A percentile compares a stretch with the other conserved stretches of the same genome.
These are phyloP conservation scores for Girardinus metallicus DNA, from an alignment of 2,797 vertebrate species.

Conservation along the genomic window DNA sequence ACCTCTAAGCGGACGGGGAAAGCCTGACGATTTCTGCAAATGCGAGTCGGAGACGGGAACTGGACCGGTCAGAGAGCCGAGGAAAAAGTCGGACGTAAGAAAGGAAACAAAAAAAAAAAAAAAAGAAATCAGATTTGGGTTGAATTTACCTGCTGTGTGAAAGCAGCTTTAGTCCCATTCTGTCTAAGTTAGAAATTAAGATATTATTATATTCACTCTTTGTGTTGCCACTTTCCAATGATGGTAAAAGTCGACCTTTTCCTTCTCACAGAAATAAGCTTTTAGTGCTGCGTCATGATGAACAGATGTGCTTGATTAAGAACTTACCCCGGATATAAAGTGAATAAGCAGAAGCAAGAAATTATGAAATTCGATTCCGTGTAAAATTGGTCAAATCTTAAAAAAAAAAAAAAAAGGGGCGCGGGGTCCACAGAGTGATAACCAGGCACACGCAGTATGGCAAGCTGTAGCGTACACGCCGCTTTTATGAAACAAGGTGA, in stretches of 20 bases:
- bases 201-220: not conserved
- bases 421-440: not conserved
- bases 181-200: not conserved
- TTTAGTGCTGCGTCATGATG: not conserved
- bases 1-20: slow-evolving; percentile 18
- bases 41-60: no score
- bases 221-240: not conserved
- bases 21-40: not conserved
- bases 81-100: no score
- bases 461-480: not conserved
- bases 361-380: not conserved
- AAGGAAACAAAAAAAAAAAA: no score
- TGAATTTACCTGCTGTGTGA: no score
- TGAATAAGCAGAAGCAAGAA: not conserved
- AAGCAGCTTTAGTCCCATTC: not conserved
- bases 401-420: not conserved
- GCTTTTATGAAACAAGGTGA: not conserved
- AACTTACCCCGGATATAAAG: not conserved
- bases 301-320: not conserved
- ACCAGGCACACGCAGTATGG: not conserved
- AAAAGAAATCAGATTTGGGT: not conserved
- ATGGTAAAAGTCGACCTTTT: not conserved
- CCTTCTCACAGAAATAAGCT: not conserved
- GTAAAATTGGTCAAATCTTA: not conserved
- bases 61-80: no score